Base-by-base conservation (phyloP, 2,113 vertebrate species). In the Saguinus midas region DNA sequence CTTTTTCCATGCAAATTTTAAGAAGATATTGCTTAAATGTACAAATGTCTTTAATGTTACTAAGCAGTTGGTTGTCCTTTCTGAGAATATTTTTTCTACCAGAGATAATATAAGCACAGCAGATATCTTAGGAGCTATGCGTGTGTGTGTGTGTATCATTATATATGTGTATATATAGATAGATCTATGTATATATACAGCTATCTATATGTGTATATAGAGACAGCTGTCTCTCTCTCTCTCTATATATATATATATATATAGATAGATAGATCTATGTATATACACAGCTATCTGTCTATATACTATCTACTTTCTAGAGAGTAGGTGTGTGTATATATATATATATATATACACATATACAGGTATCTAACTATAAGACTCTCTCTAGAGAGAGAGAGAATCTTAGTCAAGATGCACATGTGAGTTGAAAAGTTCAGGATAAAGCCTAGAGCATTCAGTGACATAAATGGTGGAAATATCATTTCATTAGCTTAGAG, bases 401-500 rank as follows among this genome's bases (percentile, higher is more conserved):
- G 70, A n/a, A 29, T 29, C 79, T 93, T 93, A 88, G 79, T 68
- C 35, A 94, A 96, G 48, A 96, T 52, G 27, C 11, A 79, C 10
- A 35, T 0, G 4, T 48, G 57, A 98, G 97, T 94, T 98, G 94
- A 98, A 98, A 98, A 98, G 97, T 98, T 98, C 97, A 98, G 61
- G 10, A 5, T 35, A 96, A 40, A 57, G 50, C 91, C 95, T 97
- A 87, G 80, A 96, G 93, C 55, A 88, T 86, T 98, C 94, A 40
- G 37, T 79, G 40, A 79, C 93, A 96, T 94, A 95, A 94, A 58
- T 81, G 45, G 8, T 70, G 10, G 32, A 37, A 94, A 91, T 81
- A 37, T 4, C 43, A 43, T 20, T 93, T 97, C 48, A 80, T 87
- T 40, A 61, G 29, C 66, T 90, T 94, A 17, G 50, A 95, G 66